Evolutionary conservation across 2,797 vertebrate species (phyloP).

Genomic region (Balearica regulorum): DNA sequence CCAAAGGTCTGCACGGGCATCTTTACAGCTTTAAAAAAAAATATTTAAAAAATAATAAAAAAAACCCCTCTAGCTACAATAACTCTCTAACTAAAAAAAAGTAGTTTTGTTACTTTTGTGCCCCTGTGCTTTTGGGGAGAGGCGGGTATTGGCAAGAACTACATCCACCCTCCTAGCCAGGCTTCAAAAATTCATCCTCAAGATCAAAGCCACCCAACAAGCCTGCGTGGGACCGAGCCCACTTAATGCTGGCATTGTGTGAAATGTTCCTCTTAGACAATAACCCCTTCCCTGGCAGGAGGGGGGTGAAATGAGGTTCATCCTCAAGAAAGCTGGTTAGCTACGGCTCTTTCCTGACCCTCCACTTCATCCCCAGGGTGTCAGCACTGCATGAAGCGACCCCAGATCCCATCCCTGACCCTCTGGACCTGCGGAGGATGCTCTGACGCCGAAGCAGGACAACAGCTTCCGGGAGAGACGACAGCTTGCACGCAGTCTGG

Average conservation of each 20-base stretch:
- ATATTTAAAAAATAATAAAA: no score
- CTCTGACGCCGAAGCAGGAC: accelerated
- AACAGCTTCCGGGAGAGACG: neutral
- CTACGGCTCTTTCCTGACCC: neutral
- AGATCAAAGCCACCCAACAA: neutral
- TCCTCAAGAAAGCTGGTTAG: neutral
- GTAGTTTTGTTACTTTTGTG: neutral
- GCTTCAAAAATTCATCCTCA: neutral
- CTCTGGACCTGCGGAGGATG: neutral
- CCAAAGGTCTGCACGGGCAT: accelerated
- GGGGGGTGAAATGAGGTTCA: neutral
- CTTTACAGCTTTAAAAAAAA: neutral
- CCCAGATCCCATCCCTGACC: neutral
- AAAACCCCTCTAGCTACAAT: neutral
- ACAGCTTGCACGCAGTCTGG: accelerated
- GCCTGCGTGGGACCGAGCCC: neutral
- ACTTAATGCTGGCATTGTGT: neutral
- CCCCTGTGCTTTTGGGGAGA: neutral
- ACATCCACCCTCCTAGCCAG: neutral
- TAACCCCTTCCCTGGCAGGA: neutral
- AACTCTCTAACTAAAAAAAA: neutral
- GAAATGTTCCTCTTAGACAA: neutral
- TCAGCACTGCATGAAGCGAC: neutral
- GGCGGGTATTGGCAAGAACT: neutral
- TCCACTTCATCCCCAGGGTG: neutral